A percentile compares a stretch with the other conserved stretches of the same genome.
These are phyloP conservation scores for Lydus trimaculatus DNA, from an alignment of 2,888 invertebrate species.

Conservation along the genomic window DNA sequence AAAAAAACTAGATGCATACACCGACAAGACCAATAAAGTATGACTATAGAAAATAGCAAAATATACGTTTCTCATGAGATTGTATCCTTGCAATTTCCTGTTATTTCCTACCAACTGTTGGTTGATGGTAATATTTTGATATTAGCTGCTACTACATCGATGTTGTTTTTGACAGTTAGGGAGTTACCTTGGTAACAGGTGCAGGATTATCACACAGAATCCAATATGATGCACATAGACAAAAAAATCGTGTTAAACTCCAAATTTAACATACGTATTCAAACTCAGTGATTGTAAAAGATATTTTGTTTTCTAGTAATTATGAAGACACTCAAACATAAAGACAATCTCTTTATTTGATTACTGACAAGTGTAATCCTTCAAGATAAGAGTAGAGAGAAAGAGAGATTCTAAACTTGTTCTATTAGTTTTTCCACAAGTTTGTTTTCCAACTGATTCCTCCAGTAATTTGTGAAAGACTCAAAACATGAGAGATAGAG, in stretches of 20 bases:
- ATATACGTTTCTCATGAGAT: background rate
- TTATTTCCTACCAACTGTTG: background rate
- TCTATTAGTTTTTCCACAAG: background rate
- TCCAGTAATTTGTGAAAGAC: background rate
- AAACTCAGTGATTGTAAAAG: too few relatives aligned
- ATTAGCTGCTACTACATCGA: background rate
- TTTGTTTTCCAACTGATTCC: background rate
- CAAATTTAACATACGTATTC: background rate
- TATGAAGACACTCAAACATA: too few relatives aligned
- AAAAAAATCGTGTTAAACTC: background rate
- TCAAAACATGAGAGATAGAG: background rate
- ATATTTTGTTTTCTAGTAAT: too few relatives aligned
- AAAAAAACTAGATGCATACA: background rate
- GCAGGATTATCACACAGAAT: background rate
- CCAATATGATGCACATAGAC: background rate
- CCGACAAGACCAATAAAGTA: background rate
- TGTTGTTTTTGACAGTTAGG: conserved; percentile 4
- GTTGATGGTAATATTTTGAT: background rate
- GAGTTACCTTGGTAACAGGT: conserved; percentile 6
- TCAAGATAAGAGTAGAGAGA: background rate
- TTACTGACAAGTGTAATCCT: background rate
- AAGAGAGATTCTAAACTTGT: background rate
- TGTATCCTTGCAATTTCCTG: background rate
- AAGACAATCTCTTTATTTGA: background rate
- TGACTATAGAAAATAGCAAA: too few relatives aligned